Evolutionary conservation across 2,888 invertebrate species (phyloP).

Genomic region (Idaea aversata): DNA sequence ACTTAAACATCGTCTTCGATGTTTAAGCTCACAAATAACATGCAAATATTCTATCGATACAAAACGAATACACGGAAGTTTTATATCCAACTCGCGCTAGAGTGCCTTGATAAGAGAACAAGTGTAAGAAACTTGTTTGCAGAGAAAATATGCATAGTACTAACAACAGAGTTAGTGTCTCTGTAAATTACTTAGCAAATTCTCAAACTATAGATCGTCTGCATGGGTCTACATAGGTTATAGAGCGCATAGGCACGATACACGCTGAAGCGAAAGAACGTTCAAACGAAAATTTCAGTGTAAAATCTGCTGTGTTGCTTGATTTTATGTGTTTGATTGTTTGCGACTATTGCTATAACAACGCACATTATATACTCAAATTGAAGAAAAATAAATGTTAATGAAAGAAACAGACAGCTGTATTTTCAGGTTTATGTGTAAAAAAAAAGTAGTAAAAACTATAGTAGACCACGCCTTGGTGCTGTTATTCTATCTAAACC

Average conservation of each 20-base stretch:
- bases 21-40: not conserved
- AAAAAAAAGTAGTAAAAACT: too few species aligned
- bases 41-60: not conserved
- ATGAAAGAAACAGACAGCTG: too few species aligned
- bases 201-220: slow-evolving; percentile 45
- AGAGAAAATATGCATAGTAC: slow-evolving; percentile 9
- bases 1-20: not conserved
- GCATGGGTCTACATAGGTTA: slow-evolving; percentile 5
- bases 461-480: too few species aligned
- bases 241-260: not conserved
- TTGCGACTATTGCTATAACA: too few species aligned
- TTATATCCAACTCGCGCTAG: slow-evolving; percentile 14
- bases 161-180: slow-evolving; percentile 8
- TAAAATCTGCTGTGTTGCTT: too few species aligned
- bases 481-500: too few species aligned
- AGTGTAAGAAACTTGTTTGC: slow-evolving; percentile 10
- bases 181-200: slow-evolving; percentile 32
- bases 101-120: slow-evolving; percentile 8
- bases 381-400: too few species aligned
- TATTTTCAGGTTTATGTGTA: too few species aligned
- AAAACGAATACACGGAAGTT: not conserved
- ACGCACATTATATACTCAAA: too few species aligned
- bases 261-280: not conserved
- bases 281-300: too few species aligned
- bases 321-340: too few species aligned